Percentiles rank a stretch among this genome's conserved stretches.
Conservation (phyloP, 2,888 invertebrate species). For the Exephanes ischioxanthus region DNA sequence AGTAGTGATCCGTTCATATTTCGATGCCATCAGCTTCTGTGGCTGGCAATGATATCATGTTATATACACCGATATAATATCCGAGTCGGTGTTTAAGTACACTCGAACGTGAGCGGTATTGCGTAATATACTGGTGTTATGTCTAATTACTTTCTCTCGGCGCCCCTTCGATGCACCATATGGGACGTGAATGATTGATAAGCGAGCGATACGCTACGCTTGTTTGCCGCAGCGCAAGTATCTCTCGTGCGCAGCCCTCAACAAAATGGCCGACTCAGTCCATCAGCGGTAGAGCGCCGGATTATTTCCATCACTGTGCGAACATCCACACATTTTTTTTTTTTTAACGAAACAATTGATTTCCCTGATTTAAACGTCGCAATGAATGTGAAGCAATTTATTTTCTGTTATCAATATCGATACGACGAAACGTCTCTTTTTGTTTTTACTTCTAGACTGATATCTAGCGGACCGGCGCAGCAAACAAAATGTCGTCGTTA, state of each 20-base stretch:
- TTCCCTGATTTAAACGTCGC: not conserved
- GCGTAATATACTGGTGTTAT: conserved; percentile 30
- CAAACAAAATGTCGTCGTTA: conserved; percentile 61
- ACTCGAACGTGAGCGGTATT: conserved; percentile 14
- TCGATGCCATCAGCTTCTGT: not conserved
- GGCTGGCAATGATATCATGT: conserved; percentile 13
- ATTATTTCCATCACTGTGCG: not conserved
- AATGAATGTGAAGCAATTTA: not conserved
- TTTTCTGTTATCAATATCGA: conserved; percentile 16
- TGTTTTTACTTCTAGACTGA: conserved; percentile 53
- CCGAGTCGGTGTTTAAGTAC: not conserved
- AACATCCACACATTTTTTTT: not conserved
- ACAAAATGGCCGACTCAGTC: conserved; percentile 24
- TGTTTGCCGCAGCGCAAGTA: not conserved
- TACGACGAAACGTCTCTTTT: conserved; percentile 50
- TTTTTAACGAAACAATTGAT: not conserved
- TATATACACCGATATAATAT: not conserved
- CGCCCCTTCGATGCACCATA: conserved; percentile 15
- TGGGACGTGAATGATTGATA: not conserved
- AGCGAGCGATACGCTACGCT: not conserved
- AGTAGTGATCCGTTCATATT: not conserved
- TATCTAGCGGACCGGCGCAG: conserved; percentile 24
- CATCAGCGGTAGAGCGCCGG: not conserved
- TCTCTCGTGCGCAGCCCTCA: conserved; percentile 2
- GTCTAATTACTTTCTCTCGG: conserved; percentile 48